phyloP scores from a whole-genome alignment of 2,797 vertebrate species.

The Babyrousa celebensis region DNA sequence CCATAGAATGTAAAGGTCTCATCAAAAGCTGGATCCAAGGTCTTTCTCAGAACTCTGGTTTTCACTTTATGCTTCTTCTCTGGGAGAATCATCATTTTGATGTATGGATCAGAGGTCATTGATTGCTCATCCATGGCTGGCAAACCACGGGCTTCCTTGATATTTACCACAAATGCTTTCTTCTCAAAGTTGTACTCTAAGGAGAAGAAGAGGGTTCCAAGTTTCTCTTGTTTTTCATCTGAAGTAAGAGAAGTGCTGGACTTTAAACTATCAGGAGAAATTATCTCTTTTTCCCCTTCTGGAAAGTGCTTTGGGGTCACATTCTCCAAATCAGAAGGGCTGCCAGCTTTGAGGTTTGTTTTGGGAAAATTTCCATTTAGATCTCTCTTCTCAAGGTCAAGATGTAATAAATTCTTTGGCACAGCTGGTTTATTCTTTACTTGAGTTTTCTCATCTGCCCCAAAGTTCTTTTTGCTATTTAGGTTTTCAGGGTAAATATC shows the following conservation, averaged over 20 bases:
- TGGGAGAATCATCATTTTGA: constrained; percentile 98
- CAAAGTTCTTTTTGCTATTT: constrained; percentile 97
- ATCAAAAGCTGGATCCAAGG: constrained; percentile 98
- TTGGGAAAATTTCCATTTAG: constrained; percentile 98
- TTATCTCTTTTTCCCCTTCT: constrained; percentile 92
- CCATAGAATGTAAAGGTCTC: constrained; percentile 99
- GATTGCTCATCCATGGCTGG: constrained; percentile 99
- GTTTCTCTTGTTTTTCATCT: constrained; percentile 93
- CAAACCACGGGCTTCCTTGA: constrained; percentile 97
- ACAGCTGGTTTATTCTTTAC: constrained; percentile 90
- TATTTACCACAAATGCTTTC: constrained; percentile 98
- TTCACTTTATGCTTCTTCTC: constrained; percentile 99
- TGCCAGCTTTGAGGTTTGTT: constrained; percentile 94
- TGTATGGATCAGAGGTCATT: constrained; percentile 99
- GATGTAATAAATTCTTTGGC: constrained; percentile 94
- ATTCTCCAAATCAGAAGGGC: constrained; percentile 95
- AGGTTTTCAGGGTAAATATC: constrained; percentile 99
- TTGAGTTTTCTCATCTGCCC: constrained; percentile 93
- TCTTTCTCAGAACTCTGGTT: constrained; percentile 98
- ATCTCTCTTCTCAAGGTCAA: constrained; percentile 98
- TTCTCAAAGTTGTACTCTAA: constrained; percentile 98
- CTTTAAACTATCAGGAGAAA: constrained; percentile 94
- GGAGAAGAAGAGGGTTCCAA: constrained; percentile 97
- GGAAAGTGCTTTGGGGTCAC: constrained; percentile 93
- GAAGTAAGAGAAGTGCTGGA: constrained; percentile 95